Conservation (phyloP, 2,888 invertebrate species). For the Drosophila cracens region DNA sequence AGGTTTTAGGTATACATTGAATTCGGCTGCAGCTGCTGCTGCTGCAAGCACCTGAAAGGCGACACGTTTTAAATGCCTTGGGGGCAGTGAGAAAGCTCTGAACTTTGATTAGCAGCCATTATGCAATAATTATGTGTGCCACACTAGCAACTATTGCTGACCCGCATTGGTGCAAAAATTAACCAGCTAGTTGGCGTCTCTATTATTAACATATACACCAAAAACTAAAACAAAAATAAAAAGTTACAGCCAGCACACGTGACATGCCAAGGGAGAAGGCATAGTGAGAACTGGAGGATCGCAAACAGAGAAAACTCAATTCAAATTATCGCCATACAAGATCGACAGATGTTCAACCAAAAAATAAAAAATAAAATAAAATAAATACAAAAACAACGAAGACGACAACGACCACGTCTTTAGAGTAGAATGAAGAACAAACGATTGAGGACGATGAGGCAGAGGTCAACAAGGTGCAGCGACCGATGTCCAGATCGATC, state of each 20-base stretch:
- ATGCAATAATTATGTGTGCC: constrained; percentile 45
- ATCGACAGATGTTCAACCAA: constrained; percentile 82
- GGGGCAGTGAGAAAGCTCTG: constrained; percentile 53
- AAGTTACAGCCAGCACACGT: constrained; percentile 36
- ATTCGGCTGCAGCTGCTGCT: constrained; percentile 22
- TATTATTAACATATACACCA: constrained; percentile 59
- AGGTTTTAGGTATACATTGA: constrained; percentile 8
- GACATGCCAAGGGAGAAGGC: constrained; percentile 26
- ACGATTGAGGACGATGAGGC: constrained; percentile 44
- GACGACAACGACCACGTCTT: constrained; percentile 13
- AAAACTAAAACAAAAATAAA: neutral
- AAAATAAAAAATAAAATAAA: constrained; percentile 43
- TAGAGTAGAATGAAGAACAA: constrained; percentile 7
- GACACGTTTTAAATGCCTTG: constrained; percentile 48
- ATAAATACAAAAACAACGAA: constrained; percentile 39
- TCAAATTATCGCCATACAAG: constrained; percentile 82
- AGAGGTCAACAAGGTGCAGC: constrained; percentile 77
- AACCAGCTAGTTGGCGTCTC: constrained; percentile 22
- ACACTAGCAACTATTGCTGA: constrained; percentile 2
- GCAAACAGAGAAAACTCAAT: constrained; percentile 78
- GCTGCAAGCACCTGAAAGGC: constrained; percentile 23
- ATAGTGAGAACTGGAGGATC: constrained; percentile 45
- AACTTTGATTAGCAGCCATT: constrained; percentile 63
- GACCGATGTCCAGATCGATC: constrained; percentile 74
- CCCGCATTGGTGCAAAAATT: constrained; percentile 32